Evolutionary conservation across 2,113 vertebrate genomes (phyloP), one percentile per base, ranked within the genome.

Genomic region (Camelus bactrianus): DNA sequence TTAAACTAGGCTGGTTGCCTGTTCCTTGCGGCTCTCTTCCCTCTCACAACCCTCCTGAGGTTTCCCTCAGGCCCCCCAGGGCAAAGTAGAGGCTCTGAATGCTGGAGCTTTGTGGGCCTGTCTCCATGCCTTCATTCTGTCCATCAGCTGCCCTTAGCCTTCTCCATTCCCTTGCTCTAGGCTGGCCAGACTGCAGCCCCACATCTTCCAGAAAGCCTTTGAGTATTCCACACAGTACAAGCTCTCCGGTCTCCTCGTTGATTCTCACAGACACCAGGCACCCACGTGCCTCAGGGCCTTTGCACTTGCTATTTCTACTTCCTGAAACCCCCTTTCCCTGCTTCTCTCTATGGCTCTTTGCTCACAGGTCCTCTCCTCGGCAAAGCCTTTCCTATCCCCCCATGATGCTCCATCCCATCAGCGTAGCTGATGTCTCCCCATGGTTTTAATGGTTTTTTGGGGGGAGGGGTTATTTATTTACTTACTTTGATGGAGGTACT

Each of bases 101-200:
- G 10, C 28, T 35, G 35, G 19, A 1, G 12, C 38, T 50, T 30
- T 1, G 8, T 12, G n/a, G 42, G 13, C 35, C 10, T 17, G 28
- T 20, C 58, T 65, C 7, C 0, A n/a, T 0, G 5, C 28, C 72
- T 62, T n/a, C n/a, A 1, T 28, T 22, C 54, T 17, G 11, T 24
- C 46, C 32, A 50, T 8, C 46, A 20, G 67, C 30, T 48, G 77
- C 60, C 62, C n/a, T 28, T 1, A 30, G 35, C 54, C 75, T 38
- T 22, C 30, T 30, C 17, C 12, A 1, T 3, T 24, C 54, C 56
- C 46, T 8, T 1, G 1, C 26, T 70, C 60, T 19, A 42, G 72
- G 42, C 70, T 42, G 42, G 6, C 32, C 9, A 12, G 1, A 24
- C 60, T 10, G 17, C 10, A 30, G 35, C 38, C 50, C 19, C 13